Evolutionary conservation across 2,888 invertebrate genomes (phyloP).

Genomic region (Oscheius sp.): DNA sequence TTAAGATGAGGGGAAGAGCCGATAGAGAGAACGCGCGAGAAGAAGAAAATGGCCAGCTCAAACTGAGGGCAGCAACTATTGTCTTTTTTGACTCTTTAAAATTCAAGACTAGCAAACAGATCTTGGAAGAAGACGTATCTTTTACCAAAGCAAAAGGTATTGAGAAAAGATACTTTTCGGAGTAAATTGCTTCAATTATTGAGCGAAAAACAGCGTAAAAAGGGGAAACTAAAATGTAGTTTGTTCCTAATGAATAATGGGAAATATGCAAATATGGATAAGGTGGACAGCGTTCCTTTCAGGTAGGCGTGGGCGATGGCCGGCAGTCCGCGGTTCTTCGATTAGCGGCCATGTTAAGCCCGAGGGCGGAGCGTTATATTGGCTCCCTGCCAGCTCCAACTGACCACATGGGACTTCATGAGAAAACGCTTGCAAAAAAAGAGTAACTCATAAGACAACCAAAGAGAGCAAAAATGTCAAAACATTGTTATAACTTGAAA

Average conservation of each 20-base stretch:
- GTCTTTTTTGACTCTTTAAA: too few relatives aligned
- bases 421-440: background rate
- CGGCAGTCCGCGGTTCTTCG: constrained; percentile 37
- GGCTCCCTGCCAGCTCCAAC: constrained; percentile 34
- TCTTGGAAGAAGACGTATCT: too few relatives aligned
- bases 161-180: too few relatives aligned
- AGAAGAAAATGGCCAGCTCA: constrained; percentile 7
- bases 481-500: background rate
- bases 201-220: background rate
- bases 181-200: too few relatives aligned
- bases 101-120: too few relatives aligned
- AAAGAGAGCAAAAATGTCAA: too few relatives aligned
- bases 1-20: background rate
- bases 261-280: background rate
- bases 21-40: constrained; percentile 4
- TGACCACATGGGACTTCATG: constrained; percentile 22
- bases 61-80: background rate
- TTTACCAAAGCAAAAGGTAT: too few relatives aligned
- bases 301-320: constrained; percentile 36
- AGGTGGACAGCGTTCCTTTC: constrained; percentile 26
- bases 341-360: constrained; percentile 37
- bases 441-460: too few relatives aligned
- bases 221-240: background rate
- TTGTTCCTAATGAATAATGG: background rate
- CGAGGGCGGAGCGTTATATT: constrained; percentile 34